These are phyloP conservation scores for Eidolon dupreanum DNA, from an alignment of 2,797 vertebrate genomes.

Conservation along the genomic window DNA sequence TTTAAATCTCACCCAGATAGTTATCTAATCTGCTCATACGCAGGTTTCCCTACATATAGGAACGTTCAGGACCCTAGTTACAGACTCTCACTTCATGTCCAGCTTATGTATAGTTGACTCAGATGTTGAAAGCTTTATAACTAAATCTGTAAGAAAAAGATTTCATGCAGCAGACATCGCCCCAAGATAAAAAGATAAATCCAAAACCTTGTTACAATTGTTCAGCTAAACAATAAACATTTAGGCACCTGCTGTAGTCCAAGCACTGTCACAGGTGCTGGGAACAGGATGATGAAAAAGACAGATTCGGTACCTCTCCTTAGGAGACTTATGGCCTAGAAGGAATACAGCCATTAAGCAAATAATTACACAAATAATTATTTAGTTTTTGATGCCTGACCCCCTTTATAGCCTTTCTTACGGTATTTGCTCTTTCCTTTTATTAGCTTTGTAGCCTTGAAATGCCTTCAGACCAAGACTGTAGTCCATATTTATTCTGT, in stretches of 20 bases:
- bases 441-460: not conserved
- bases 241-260: not conserved
- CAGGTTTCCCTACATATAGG: not conserved
- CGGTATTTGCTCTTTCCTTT: not conserved
- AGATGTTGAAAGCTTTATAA: conserved; percentile 17
- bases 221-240: not conserved
- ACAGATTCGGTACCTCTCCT: not conserved
- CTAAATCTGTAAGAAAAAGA: not conserved
- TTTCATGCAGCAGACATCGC: not conserved
- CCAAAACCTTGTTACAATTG: not conserved
- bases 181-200: not conserved
- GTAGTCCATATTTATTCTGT: not conserved
- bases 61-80: not conserved
- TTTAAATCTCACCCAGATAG: not conserved
- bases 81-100: not conserved
- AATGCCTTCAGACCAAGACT: not conserved
- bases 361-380: conserved; percentile 26
- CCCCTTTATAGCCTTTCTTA: not conserved
- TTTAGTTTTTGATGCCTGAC: not conserved
- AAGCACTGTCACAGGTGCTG: not conserved
- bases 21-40: not conserved
- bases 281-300: not conserved
- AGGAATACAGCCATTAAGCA: not conserved
- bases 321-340: not conserved
- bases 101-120: not conserved